phyloP scores from a whole-genome alignment of 2,888 invertebrate genomes.

The Philereme vetulata region DNA sequence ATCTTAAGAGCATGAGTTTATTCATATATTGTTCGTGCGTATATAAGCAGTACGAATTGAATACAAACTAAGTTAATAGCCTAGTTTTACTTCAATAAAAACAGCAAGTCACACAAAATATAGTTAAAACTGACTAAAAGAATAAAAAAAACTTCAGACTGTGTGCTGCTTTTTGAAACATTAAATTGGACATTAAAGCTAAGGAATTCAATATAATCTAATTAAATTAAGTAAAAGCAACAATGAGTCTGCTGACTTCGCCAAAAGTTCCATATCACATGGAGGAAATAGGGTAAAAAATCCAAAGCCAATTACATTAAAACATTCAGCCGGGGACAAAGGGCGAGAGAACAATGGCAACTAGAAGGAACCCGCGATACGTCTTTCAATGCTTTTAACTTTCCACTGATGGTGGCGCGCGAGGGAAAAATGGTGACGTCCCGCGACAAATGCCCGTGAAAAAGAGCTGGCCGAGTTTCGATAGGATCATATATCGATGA shows the following conservation, averaged over 20 bases:
- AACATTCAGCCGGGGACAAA: conserved; percentile 80
- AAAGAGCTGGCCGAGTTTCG: conserved; percentile 54
- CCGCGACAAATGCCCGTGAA: conserved; percentile 78
- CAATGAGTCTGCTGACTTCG: conserved; percentile 37
- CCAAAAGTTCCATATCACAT: conserved; percentile 47
- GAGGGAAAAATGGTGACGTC: conserved; percentile 79
- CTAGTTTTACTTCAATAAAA: too few relatives aligned
- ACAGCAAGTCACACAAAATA: too few relatives aligned
- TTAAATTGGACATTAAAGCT: neutral
- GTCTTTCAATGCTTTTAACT: conserved; percentile 84
- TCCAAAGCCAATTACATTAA: conserved; percentile 83
- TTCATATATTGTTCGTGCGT: conserved; percentile 15
- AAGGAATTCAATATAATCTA: neutral
- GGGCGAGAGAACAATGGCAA: conserved; percentile 79
- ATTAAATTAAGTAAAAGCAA: conserved; percentile 26
- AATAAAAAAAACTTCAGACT: too few relatives aligned
- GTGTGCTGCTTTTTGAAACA: neutral
- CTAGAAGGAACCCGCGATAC: conserved; percentile 79
- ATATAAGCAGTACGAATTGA: neutral
- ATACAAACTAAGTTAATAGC: too few relatives aligned
- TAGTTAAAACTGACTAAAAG: too few relatives aligned
- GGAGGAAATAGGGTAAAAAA: conserved; percentile 61
- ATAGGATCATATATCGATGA: conserved; percentile 28
- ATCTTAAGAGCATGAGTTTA: conserved; percentile 24
- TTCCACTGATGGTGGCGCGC: conserved; percentile 77